Evolutionary conservation across 2,888 invertebrate species (phyloP).

Genomic region (Panopea generosa): DNA sequence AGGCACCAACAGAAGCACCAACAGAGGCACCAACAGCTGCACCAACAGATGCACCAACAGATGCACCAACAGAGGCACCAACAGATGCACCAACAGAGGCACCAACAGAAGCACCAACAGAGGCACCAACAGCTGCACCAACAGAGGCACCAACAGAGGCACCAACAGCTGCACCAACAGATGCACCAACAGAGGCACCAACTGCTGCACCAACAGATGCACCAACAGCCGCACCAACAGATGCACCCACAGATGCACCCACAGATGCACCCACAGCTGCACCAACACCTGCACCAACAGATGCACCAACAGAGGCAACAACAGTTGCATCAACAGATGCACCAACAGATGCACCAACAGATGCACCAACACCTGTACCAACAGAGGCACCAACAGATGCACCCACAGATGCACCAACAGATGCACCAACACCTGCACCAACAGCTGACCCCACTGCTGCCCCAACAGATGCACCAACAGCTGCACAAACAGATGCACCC

Average conservation of each 20-base stretch:
- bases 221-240: not conserved
- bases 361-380: not conserved
- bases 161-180: too few species aligned
- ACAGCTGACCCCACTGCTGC: not conserved
- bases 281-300: not conserved
- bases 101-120: not conserved
- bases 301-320: too few species aligned
- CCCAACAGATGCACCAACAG: not conserved
- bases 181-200: too few species aligned
- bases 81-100: not conserved
- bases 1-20: not conserved
- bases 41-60: too few species aligned
- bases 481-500: not conserved
- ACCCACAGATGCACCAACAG: not conserved
- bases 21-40: not conserved
- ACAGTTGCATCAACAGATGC: too few species aligned
- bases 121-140: too few species aligned
- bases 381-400: not conserved
- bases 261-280: not conserved
- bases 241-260: not conserved
- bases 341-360: not conserved
- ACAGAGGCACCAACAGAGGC: too few species aligned
- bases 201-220: too few species aligned
- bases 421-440: not conserved
- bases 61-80: slow-evolving; percentile 1